Percentiles rank a stretch among this genome's conserved stretches.
Conservation (phyloP, 2,797 vertebrate genomes). For the Hapalemur alaotrensis region DNA sequence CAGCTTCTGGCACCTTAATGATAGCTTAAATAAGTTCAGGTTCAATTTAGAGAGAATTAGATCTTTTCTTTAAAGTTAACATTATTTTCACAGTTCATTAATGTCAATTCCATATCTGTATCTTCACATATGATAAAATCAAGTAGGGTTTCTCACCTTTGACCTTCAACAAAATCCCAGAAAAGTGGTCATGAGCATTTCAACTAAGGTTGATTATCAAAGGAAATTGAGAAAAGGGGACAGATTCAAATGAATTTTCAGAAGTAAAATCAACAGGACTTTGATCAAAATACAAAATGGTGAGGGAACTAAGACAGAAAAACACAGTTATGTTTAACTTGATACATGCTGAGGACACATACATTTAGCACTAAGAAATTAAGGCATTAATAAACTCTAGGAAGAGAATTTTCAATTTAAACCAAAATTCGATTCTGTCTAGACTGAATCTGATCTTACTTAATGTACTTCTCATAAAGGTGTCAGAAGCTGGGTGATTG, state of each 20-base stretch:
- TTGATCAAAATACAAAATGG: background rate
- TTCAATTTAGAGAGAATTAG: slow-evolving; percentile 41
- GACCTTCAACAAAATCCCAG: slow-evolving; percentile 47
- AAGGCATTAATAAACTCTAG: slow-evolving; percentile 47
- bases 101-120: slow-evolving; percentile 43
- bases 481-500: slow-evolving; percentile 39
- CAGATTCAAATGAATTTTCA: background rate
- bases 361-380: slow-evolving; percentile 24
- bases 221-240: background rate
- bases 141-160: background rate
- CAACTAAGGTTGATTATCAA: background rate
- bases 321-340: background rate
- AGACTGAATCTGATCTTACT: slow-evolving; percentile 59
- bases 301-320: background rate
- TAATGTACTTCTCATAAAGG: slow-evolving; percentile 58
- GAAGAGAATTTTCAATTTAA: slow-evolving; percentile 57
- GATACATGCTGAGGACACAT: background rate
- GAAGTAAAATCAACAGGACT: background rate
- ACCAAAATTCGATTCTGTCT: slow-evolving; percentile 60
- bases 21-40: slow-evolving; percentile 6
- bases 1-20: background rate
- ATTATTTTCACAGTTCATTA: slow-evolving; percentile 63
- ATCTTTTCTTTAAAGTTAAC: slow-evolving; percentile 55
- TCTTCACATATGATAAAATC: slow-evolving; percentile 39
- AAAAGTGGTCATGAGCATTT: background rate